Evolutionary conservation across 2,797 vertebrate species (phyloP).

Genomic region (Kryptopterus vitreolus): DNA sequence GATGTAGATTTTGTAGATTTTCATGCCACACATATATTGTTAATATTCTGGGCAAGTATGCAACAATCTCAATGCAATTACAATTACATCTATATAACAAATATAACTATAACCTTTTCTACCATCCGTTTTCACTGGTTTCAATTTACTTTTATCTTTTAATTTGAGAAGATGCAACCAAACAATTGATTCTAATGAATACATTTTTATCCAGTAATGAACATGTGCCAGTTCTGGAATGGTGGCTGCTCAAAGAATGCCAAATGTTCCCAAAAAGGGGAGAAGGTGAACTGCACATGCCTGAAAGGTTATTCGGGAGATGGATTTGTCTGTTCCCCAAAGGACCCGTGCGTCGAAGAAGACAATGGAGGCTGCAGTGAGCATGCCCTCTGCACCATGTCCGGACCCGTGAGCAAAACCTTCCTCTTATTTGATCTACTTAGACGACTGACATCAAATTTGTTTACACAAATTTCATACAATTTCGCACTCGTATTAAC

Average conservation of each 20-base stretch:
- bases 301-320: constrained; percentile 81
- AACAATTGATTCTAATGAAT: no score
- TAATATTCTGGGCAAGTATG: no score
- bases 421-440: not conserved
- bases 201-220: constrained; percentile 67
- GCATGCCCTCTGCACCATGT: constrained; percentile 86
- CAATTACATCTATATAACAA: no score
- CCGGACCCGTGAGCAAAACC: constrained; percentile 78
- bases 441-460: not conserved
- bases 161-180: no score
- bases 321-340: constrained; percentile 77
- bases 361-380: constrained; percentile 87
- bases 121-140: no score
- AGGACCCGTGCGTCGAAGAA: constrained; percentile 78
- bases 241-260: constrained; percentile 84
- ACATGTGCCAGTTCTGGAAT: constrained; percentile 83
- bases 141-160: no score
- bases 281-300: constrained; percentile 83
- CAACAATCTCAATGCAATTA: no score
- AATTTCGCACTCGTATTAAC: not conserved
- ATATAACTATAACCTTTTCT: no score
- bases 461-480: not conserved
- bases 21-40: no score
- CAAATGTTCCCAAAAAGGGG: constrained; percentile 77
- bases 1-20: no score